phyloP scores from a whole-genome alignment of 2,113 vertebrate genomes.

The Rhinolophus sinicus region DNA sequence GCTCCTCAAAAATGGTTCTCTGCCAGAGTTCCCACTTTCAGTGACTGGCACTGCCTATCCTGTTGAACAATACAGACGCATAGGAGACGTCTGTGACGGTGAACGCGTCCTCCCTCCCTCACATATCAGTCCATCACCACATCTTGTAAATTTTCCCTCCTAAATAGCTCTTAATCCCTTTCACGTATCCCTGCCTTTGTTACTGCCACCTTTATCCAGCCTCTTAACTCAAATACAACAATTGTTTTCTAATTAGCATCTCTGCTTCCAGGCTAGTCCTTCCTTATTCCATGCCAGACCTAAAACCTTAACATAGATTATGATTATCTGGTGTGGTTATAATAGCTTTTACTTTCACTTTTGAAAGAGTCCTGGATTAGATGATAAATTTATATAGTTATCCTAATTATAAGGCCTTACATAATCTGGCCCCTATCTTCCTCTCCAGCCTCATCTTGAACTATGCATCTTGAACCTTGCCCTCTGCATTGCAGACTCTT shows the following conservation, averaged over 20 bases:
- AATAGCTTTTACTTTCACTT: not conserved
- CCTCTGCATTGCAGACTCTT: not conserved
- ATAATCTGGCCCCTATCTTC: not conserved
- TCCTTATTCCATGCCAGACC: not conserved
- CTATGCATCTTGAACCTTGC: not conserved
- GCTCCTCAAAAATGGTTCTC: not conserved
- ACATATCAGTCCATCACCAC: not conserved
- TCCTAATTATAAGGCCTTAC: not conserved
- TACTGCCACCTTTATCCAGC: not conserved
- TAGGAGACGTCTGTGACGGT: not conserved
- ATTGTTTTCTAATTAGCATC: not conserved
- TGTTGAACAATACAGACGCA: not conserved
- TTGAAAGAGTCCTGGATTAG: not conserved
- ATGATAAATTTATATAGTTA: not conserved
- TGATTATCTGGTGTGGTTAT: not conserved
- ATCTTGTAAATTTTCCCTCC: not conserved
- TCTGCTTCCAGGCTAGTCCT: not conserved
- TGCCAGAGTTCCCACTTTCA: not conserved
- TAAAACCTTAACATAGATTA: not conserved
- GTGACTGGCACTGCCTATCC: not conserved
- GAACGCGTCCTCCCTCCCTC: not conserved
- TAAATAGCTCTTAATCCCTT: not conserved
- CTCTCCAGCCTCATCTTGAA: not conserved
- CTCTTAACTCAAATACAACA: not conserved
- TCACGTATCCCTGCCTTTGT: not conserved